Evolutionary conservation across 2,797 vertebrate genomes (phyloP).

Genomic region (Xenentodon cancila): DNA sequence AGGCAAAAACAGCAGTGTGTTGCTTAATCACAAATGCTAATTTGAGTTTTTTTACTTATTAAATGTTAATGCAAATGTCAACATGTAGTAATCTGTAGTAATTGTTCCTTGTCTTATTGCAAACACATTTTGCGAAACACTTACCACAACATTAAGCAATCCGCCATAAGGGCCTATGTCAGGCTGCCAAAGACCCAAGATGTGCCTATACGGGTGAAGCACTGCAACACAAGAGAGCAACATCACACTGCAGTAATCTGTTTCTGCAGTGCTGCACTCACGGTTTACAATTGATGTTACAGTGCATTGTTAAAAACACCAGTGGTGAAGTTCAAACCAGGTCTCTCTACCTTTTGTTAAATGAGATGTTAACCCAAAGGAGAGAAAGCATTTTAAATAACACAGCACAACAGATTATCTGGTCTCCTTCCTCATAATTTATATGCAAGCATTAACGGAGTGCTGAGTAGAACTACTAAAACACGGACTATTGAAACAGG

Average conservation of each 20-base stretch:
- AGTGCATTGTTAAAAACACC: conserved; percentile 30
- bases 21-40: not conserved
- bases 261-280: not conserved
- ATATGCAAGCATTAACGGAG: conserved; percentile 26
- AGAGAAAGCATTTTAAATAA: conserved; percentile 25
- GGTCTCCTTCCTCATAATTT: conserved; percentile 13
- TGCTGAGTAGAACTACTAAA: not conserved
- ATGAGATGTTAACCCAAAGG: conserved; percentile 9
- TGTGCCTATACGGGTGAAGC: conserved; percentile 93
- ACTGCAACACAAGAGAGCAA: conserved; percentile 80
- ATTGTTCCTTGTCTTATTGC: conserved; percentile 2
- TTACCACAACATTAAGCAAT: conserved; percentile 89
- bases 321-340: conserved; percentile 15
- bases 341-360: conserved; percentile 1
- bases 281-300: not conserved
- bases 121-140: conserved; percentile 50
- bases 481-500: not conserved
- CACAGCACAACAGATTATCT: conserved; percentile 18
- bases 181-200: conserved; percentile 98
- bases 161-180: conserved; percentile 98
- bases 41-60: not conserved
- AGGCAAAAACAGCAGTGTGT: no score
- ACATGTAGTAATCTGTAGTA: not conserved
- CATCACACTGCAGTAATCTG: conserved; percentile 11
- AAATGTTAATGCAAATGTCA: not conserved